Evolutionary conservation across 2,888 invertebrate species (phyloP).

Genomic region (Melanophora roralis): DNA sequence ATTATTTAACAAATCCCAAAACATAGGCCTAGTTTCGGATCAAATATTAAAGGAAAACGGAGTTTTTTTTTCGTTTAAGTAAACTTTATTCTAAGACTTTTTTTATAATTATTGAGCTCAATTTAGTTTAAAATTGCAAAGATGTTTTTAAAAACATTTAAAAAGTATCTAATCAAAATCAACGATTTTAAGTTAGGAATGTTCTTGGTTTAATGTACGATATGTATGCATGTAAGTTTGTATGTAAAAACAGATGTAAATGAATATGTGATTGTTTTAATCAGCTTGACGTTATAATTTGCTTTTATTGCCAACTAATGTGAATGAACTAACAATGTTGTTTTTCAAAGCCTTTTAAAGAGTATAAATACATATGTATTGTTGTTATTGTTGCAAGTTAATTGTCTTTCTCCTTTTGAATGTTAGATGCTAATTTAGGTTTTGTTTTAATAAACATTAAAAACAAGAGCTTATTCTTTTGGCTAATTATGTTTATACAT

Average conservation of each 20-base stretch:
- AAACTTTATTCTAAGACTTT: no score
- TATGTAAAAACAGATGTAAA: not conserved
- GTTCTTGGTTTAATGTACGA: no score
- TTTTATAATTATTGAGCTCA: no score
- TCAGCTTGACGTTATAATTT: not conserved
- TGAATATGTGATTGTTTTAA: not conserved
- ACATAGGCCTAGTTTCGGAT: no score
- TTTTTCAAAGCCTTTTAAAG: not conserved
- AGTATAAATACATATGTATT: not conserved
- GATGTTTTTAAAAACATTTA: no score
- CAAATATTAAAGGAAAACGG: no score
- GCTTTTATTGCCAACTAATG: not conserved
- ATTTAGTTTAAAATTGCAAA: no score
- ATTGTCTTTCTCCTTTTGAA: slow-evolving; percentile 8
- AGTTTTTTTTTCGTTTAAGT: no score
- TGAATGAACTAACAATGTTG: slow-evolving; percentile 50
- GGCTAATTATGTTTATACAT: not conserved
- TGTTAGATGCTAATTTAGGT: slow-evolving; percentile 24
- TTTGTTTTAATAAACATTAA: not conserved
- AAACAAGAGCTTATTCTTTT: not conserved
- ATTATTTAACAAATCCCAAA: no score
- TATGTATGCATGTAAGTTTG: not conserved
- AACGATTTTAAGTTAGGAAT: no score
- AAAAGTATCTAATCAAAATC: no score
- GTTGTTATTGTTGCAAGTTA: not conserved